Conservation (phyloP, 2,797 vertebrate species). For the Rhabdomys pumilio region DNA sequence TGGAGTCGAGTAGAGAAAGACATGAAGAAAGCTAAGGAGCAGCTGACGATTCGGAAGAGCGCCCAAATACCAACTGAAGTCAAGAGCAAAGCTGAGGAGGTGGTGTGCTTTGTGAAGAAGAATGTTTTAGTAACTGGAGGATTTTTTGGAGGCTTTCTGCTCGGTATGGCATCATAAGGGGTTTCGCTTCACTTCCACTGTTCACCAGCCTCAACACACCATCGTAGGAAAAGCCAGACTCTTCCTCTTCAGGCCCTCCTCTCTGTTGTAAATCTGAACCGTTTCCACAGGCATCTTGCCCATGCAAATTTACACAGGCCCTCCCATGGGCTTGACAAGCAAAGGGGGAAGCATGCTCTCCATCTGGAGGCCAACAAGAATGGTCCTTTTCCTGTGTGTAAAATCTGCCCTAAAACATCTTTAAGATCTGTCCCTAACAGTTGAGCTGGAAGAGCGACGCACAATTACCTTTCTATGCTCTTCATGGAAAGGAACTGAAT, state of each 20-base stretch:
- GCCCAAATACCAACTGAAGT: conserved; percentile 89
- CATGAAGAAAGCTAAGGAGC: conserved; percentile 93
- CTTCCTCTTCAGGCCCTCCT: conserved; percentile 58
- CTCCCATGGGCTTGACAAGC: conserved; percentile 33
- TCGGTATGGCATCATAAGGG: conserved; percentile 92
- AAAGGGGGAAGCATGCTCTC: neutral
- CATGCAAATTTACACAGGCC: neutral
- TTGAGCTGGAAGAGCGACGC: conserved; percentile 53
- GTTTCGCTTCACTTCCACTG: neutral
- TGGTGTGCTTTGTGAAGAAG: conserved; percentile 93
- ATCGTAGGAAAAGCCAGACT: neutral
- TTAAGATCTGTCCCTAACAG: neutral
- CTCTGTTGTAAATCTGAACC: neutral
- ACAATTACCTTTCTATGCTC: conserved; percentile 20
- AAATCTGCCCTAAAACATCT: conserved; percentile 15
- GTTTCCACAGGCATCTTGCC: conserved; percentile 39
- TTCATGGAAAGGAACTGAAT: conserved; percentile 73
- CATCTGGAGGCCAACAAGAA: conserved; percentile 55
- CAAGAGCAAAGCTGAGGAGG: conserved; percentile 91
- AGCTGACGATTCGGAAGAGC: conserved; percentile 90
- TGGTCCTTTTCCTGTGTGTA: neutral
- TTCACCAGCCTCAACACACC: conserved; percentile 63
- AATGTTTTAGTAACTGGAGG: conserved; percentile 93
- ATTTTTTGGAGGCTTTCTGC: conserved; percentile 93
- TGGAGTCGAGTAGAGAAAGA: conserved; percentile 93